Base-by-base conservation (phyloP, 2,797 vertebrate species). In the Masticophis lateralis region DNA sequence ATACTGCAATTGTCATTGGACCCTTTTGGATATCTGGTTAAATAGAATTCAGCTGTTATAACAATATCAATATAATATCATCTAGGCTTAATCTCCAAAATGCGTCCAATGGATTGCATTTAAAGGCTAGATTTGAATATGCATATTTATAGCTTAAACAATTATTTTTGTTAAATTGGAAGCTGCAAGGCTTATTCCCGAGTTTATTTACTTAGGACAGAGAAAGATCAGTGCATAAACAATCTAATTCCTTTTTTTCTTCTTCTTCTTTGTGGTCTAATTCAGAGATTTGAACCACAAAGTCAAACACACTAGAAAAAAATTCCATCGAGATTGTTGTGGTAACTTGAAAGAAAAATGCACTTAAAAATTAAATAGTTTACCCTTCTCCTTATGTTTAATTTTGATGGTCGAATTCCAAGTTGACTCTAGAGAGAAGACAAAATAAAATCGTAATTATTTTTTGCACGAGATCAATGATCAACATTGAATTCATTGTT, bases 301-400 rank as follows among this genome's bases (percentile, higher is more conserved):
- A 53, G 51, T 9, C 51, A 47, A 4, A 51, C 47, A 51, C 47
- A 51, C 47, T 8, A 51, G 7, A 51, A 51, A 51, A 51, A 51
- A 51, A 51, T 51, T 51, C 14, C 18, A 47, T 4, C 14, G 5
- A 8, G 0, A 86, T 37, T 3, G 37, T 25, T 9, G 32, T 1
- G 8, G 4, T 16, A 14, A 37, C 14, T 57, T 27, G 32, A 28
- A 94, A 43, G 74, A 1, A 2, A n/a, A 89, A 91, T 79, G 91
- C 16, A 25, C 0, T 32, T 18, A 27, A 59, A 92, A 92, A 59
- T 25, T 51, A 57, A 59, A 83, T 28, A 43, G 61, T 96, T 97
- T 97, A 97, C 96, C 95, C 16, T 32, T 94, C 94, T 97, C 94
- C 95, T 96, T 47, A 28, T 0, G n/a, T 8, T 56, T 28, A 60